phyloP scores from a whole-genome alignment of 2,888 invertebrate species.

The Bedellia somnulentella region DNA sequence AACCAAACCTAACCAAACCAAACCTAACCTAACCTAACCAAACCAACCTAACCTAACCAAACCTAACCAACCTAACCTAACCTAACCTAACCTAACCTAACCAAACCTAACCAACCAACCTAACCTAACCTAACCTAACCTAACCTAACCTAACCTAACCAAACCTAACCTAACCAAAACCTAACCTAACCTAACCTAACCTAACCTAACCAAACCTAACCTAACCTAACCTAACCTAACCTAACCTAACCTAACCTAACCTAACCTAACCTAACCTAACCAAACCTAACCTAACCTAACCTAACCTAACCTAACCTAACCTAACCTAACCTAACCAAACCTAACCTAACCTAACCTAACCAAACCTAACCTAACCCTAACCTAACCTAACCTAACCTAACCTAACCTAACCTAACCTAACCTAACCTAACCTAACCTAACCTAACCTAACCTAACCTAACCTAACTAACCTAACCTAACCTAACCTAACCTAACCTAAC shows the following conservation, averaged over 20 bases:
- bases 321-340: not conserved
- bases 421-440: conserved; percentile 13
- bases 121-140: conserved; percentile 1
- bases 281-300: conserved; percentile 3
- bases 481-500: conserved; percentile 14
- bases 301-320: not conserved
- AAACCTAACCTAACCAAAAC: not conserved
- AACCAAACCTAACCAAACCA: conserved; percentile 6
- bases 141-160: not conserved
- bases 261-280: conserved; percentile 5
- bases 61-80: conserved; percentile 4
- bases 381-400: conserved; percentile 16
- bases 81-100: conserved; percentile 5
- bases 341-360: conserved; percentile 16
- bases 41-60: conserved; percentile 6
- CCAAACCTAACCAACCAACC: conserved; percentile 1
- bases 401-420: conserved; percentile 11
- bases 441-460: conserved; percentile 12
- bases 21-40: conserved; percentile 7
- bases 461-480: conserved; percentile 14
- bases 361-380: conserved; percentile 16
- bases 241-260: conserved; percentile 6
- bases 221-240: conserved; percentile 6
- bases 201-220: conserved; percentile 5
- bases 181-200: conserved; percentile 4